Conservation (phyloP, 2,113 vertebrate species). For the Pantherophis guttatus region DNA sequence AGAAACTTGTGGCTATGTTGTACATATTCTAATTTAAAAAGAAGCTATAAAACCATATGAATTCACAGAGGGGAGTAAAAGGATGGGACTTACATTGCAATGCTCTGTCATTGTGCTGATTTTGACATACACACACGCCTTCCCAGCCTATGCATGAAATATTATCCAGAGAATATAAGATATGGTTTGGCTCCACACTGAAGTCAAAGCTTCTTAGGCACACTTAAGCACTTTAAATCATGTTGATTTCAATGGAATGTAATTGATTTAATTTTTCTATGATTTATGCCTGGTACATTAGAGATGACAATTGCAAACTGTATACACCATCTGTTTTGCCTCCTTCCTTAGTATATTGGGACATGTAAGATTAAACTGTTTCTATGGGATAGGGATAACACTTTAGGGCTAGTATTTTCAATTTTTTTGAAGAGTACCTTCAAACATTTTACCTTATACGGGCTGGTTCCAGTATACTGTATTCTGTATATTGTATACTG, state of each 20-base stretch:
- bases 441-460: background rate
- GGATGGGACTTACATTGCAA: background rate
- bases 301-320: background rate
- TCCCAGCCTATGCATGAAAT: background rate
- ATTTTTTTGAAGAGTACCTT: background rate
- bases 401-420: background rate
- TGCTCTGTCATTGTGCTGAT: background rate
- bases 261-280: background rate
- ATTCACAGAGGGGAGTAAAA: background rate
- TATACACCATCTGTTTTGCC: background rate
- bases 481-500: background rate
- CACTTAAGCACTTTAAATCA: background rate
- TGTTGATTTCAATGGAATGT: background rate
- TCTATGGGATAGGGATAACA: background rate
- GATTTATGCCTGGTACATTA: background rate
- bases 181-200: background rate
- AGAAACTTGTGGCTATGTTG: background rate
- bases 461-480: background rate
- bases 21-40: background rate
- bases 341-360: background rate
- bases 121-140: background rate
- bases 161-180: background rate
- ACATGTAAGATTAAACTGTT: background rate
- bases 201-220: background rate
- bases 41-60: background rate